Evolutionary conservation across 2,797 vertebrate genomes (phyloP), one percentile per base, ranked within the genome.

Genomic region (Gephyroberyx darwinii): DNA sequence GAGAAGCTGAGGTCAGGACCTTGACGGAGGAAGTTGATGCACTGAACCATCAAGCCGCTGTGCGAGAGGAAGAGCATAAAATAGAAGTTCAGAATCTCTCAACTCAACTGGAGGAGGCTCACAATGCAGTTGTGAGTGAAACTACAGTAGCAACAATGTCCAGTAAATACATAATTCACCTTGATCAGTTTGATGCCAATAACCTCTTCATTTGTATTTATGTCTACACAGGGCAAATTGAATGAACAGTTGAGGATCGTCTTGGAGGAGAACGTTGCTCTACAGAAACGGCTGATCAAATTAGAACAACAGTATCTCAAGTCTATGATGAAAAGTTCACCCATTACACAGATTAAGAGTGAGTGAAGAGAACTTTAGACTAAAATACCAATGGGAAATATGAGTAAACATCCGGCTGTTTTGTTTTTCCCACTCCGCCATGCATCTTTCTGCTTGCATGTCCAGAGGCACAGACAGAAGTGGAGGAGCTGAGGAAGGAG

Each of bases 281-380:
- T 96, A 19, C 95, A 95, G 81, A 93, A 92, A 17, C 92, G 92
- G 67, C 81, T 95, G 65, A 91, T 93, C 80, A 93, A 84, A 72
- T 65, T 92, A 55, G 93, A 95, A 62, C 89, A 90, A 26, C 93
- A 89, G 37, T 87, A 91, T 16, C 87, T 93, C 41, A 88, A 80
- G 14, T 85, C 89, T 16, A 89, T 92, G 51, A 74, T 84, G 53
- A 90, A 90, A 48, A 67, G 79, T 12, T 74, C 83, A 0, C 78
- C 92, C 13, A 65, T 73, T n/a, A 30, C 77, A 35, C 88, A 92
- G 71, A 88, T 93, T 60, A 80, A 81, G 75, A 93, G 95, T 95
- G 71, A 86, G 88, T 78, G 68, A 48, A 56, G 26, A 12, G 17
- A 8, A 2, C 35, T 3, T 45, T 26, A 8, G 17, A n/a, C 8